These are phyloP conservation scores for Cecidostiba fungosa DNA, from an alignment of 2,888 invertebrate species.

Conservation along the genomic window DNA sequence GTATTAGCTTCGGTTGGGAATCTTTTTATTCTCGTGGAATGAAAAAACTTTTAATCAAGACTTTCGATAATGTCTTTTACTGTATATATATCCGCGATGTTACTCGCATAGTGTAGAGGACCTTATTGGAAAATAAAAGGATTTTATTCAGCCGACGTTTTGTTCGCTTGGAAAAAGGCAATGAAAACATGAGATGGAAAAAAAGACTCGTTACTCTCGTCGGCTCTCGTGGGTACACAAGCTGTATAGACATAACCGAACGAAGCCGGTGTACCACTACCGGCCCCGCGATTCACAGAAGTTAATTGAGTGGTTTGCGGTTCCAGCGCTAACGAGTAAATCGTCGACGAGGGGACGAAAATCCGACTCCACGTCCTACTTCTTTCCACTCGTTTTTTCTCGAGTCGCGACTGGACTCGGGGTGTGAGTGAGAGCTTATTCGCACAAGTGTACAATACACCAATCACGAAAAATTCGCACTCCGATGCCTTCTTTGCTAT, in stretches of 20 bases:
- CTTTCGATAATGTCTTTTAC: not conserved
- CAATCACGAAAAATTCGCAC: no score
- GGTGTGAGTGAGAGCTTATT: not conserved
- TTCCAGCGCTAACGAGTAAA: slow-evolving; percentile 77
- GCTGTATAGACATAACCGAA: not conserved
- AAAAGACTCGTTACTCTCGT: not conserved
- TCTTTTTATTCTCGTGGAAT: not conserved
- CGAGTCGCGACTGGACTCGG: not conserved
- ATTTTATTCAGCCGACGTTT: not conserved
- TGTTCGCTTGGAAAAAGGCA: slow-evolving; percentile 11
- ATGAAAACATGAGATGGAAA: not conserved
- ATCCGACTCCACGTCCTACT: slow-evolving; percentile 46
- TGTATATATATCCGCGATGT: no score
- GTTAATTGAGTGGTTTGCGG: slow-evolving; percentile 76
- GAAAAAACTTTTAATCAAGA: not conserved
- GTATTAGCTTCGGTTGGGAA: not conserved
- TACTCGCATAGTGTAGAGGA: no score
- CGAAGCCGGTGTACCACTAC: slow-evolving; percentile 19
- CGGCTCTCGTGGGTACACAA: no score
- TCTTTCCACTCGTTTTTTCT: slow-evolving; percentile 42
- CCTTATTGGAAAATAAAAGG: not conserved
- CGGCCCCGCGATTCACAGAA: slow-evolving; percentile 60
- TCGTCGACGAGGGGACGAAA: slow-evolving; percentile 69
- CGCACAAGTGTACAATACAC: not conserved
- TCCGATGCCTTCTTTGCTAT: no score